Conservation (phyloP, 2,797 vertebrate genomes). For the Enteromius argenteus region DNA sequence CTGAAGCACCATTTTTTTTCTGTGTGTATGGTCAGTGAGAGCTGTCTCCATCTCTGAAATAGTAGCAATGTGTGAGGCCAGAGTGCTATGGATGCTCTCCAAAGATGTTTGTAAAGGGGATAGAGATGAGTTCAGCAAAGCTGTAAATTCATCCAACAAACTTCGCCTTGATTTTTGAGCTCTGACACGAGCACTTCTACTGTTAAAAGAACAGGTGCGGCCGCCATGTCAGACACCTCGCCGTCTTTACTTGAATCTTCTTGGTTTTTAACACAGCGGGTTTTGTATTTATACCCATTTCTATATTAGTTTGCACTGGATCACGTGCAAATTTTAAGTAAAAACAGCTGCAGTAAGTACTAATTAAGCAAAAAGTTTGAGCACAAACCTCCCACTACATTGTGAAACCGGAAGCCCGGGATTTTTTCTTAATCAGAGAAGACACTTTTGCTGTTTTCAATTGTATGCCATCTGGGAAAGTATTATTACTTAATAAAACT, state of each 20-base stretch:
- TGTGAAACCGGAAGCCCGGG: too few species aligned
- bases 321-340: not conserved
- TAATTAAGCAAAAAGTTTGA: not conserved
- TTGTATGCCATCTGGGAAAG: too few species aligned
- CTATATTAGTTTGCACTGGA: too few species aligned
- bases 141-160: too few species aligned
- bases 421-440: too few species aligned
- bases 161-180: not conserved
- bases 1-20: too few species aligned
- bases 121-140: constrained; percentile 1
- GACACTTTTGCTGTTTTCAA: too few species aligned
- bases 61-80: not conserved
- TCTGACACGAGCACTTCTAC: not conserved
- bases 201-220: not conserved
- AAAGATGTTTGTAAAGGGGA: constrained; percentile 1
- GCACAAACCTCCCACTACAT: too few species aligned
- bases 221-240: not conserved
- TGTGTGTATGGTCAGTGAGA: not conserved
- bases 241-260: not conserved
- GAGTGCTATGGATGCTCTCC: not conserved
- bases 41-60: not conserved
- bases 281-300: too few species aligned
- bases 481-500: too few species aligned
- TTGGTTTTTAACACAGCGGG: not conserved
- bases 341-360: not conserved